Base-by-base conservation (phyloP, 1,140 invertebrate genomes). In the Melanaphis sacchari region DNA sequence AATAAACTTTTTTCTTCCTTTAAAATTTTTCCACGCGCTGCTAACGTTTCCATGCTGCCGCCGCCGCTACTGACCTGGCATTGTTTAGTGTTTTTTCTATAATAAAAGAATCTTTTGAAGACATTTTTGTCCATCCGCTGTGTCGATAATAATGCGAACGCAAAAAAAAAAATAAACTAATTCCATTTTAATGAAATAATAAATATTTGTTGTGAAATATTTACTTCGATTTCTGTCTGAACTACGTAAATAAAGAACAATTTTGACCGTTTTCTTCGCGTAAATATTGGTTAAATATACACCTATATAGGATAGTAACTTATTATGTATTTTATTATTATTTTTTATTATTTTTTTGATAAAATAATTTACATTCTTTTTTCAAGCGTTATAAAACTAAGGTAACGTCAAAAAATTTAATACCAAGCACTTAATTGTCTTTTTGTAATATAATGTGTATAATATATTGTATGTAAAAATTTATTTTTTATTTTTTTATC, bases 161-260 rank as follows among this genome's bases (percentile, higher is more conserved):
- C 31, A 36, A 82, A 8, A 5, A 6, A 24, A 36, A 82, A 38
- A 38, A 82, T 22, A 7, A 82, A 36, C 76, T 82, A 82, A 38
- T 82, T 82, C 7, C 21, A 21, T 38, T 21, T 38, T 82, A 38
- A 82, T 82, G 21, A 82, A 82, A 82, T 38, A 82, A 82, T 82
- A 82, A 82, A 82, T 22, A 82, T 82, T 82, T 36, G 24, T 82
- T 82, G 76, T 38, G 36, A 82, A 82, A 82, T 82, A 82, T 82
- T 82, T 82, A 24, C 76, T 24, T 21, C 36, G 2, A 38, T 21
- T 38, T 36, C 22, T 38, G 38, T 38, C 36, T 82, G 36, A 82
- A 82, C n/a, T n/a, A n/a, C 76, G 36, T 9, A 82, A 82, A 38
- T 82, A 82, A 82, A 82, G n/a, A 82, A 82, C 76, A 82, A 82